Conservation (phyloP, 1,140 invertebrate species). For the Pseudomyrmex flavicornis region DNA sequence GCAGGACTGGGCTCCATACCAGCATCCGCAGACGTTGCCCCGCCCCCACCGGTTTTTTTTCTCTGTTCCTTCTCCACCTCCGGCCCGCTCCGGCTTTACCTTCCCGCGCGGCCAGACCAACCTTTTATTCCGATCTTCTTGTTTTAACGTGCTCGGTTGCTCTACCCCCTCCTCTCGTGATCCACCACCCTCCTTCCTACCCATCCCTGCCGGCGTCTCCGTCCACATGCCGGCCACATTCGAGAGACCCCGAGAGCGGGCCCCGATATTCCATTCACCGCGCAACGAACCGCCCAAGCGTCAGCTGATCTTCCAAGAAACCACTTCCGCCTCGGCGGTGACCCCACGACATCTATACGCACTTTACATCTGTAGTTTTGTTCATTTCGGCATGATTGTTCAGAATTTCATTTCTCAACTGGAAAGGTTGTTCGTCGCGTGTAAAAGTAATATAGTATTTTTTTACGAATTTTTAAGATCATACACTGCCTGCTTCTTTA, state of each 20-base stretch:
- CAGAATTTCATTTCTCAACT: conserved; percentile 64
- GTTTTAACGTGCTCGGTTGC: conserved; percentile 70
- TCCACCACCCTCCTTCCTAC: conserved; percentile 47
- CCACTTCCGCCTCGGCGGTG: conserved; percentile 61
- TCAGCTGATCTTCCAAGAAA: conserved; percentile 72
- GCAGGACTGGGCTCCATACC: conserved; percentile 79
- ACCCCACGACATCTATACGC: conserved; percentile 53
- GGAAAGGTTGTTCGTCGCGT: conserved; percentile 19
- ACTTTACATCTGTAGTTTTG: conserved; percentile 34
- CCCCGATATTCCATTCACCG: conserved; percentile 70
- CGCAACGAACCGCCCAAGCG: conserved; percentile 67
- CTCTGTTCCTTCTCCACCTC: conserved; percentile 78
- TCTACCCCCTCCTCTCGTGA: conserved; percentile 54
- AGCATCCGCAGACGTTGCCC: conserved; percentile 80
- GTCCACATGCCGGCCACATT: conserved; percentile 50
- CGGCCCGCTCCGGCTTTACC: conserved; percentile 67
- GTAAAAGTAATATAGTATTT: not conserved
- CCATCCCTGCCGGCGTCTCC: conserved; percentile 29
- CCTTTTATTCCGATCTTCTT: conserved; percentile 77
- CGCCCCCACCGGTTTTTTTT: conserved; percentile 79
- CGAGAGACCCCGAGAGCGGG: conserved; percentile 22
- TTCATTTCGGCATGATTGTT: conserved; percentile 51
- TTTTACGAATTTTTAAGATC: conserved; percentile 20
- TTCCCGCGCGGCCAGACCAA: conserved; percentile 70
- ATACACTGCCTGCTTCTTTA: not conserved